These are phyloP conservation scores for Aeoliscus strigatus DNA, from an alignment of 2,797 vertebrate species.

Conservation along the genomic window DNA sequence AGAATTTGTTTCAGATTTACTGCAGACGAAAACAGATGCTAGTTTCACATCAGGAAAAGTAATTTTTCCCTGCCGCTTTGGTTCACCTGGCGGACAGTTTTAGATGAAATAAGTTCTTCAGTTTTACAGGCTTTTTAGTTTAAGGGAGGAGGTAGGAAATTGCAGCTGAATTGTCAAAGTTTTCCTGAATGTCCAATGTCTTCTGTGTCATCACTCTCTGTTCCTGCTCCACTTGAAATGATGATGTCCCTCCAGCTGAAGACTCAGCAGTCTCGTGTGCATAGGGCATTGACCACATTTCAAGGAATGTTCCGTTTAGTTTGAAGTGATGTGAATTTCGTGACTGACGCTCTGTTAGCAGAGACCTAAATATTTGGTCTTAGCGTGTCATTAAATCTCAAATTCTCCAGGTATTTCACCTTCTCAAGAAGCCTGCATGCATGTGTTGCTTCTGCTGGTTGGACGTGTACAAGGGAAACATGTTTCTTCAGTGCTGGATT, in stretches of 20 bases:
- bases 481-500: constrained; percentile 22
- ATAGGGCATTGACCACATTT: neutral
- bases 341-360: neutral
- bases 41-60: constrained; percentile 4
- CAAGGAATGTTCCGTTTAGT: neutral
- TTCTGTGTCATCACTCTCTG: too few relatives aligned
- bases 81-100: constrained; percentile 10
- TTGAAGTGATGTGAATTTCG: neutral
- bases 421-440: constrained; percentile 7
- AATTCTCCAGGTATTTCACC: constrained; percentile 1
- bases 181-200: too few relatives aligned
- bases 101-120: constrained; percentile 1
- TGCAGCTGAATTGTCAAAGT: neutral
- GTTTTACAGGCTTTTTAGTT: constrained; percentile 7
- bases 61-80: constrained; percentile 6
- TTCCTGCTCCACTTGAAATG: neutral
- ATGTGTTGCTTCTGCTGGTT: constrained; percentile 21
- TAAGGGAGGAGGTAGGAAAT: neutral
- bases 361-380: neutral
- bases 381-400: too few relatives aligned
- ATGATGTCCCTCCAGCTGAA: neutral
- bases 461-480: constrained; percentile 9
- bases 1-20: constrained; percentile 15
- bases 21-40: constrained; percentile 31
- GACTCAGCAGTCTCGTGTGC: neutral